Evolutionary conservation across 2,797 vertebrate genomes (phyloP), one percentile per base, ranked within the genome.

Genomic region (Rhynchotus rufescens): DNA sequence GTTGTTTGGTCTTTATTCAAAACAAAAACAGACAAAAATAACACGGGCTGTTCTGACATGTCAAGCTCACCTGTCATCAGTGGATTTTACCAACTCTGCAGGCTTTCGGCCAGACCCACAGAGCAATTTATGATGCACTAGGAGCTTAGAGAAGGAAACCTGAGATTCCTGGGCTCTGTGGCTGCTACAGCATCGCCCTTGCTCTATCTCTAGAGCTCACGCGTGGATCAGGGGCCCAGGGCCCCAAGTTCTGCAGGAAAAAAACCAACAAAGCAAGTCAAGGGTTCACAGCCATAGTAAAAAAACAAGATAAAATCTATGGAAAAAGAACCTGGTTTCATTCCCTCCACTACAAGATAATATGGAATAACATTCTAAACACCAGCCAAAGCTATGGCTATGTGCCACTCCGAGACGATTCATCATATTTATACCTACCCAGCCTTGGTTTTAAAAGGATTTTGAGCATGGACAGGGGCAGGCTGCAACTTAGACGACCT

Each of bases 31-130:
- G 92, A 65, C 69, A 85, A 83, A 69, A 56, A 32, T 1, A 71
- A 77, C 40, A 14, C 32, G 69, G 78, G 54, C 42, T 38, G 73
- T 44, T 88, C 65, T 62, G 45, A 93, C 82, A 85, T 52, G 88
- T 66, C 76, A 76, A 51, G 34, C 73, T 94, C 59, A 80, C 76
- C 89, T 93, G 54, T 72, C 84, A 67, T 88, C 80, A 23, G 44
- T 67, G 52, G 57, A 15, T 80, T 72, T 88, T 80, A 44, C 30
- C 0, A 84, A 72, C 62, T 77, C 71, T 52, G 3, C 6, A 34
- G 74, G 80, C 77, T 91, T 82, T 74, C 71, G 49, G 76, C 89
- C 72, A 91, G 80, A 88, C 47, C 40, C 51, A 47, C 59, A 86
- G 89, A 82, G 17, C 6, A 5, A 79, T 90, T 92, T 71, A n/a